A percentile compares a stretch with the other conserved stretches of the same genome.
Evolutionary conservation across 2,888 invertebrate species (phyloP).

Genomic region (Troides helena): DNA sequence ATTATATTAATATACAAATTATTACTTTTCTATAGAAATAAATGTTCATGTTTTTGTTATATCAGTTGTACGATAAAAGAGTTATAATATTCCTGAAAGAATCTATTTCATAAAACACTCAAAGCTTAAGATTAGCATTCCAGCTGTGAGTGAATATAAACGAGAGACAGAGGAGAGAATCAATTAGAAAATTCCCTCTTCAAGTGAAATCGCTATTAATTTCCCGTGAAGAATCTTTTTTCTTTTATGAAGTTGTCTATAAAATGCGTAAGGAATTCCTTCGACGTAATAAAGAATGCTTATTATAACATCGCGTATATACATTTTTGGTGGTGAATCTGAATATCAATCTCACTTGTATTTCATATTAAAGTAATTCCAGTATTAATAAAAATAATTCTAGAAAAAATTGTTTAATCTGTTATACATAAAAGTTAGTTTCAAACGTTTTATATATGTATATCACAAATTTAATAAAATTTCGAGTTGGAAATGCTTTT

Average conservation of each 20-base stretch:
- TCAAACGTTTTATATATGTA: not conserved
- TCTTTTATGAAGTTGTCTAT: constrained; percentile 64
- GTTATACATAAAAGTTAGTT: not conserved
- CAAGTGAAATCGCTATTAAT: constrained; percentile 61
- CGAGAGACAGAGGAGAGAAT: constrained; percentile 59
- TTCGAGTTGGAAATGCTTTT: no score
- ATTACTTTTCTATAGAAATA: no score
- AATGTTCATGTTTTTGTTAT: no score
- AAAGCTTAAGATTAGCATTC: constrained; percentile 32
- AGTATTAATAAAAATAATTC: not conserved
- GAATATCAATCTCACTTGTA: constrained; percentile 26
- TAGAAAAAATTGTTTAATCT: not conserved
- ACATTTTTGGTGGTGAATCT: constrained; percentile 28
- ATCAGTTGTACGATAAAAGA: not conserved
- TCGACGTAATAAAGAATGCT: constrained; percentile 48
- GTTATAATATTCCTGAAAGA: constrained; percentile 1
- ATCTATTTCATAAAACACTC: constrained; percentile 25
- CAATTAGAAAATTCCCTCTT: constrained; percentile 58
- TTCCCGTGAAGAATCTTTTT: constrained; percentile 60
- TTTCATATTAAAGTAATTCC: constrained; percentile 28
- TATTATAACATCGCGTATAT: constrained; percentile 40
- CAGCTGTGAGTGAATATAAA: constrained; percentile 46
- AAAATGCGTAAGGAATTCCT: constrained; percentile 51
- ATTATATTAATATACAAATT: no score
- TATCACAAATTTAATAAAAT: no score